phyloP scores from a whole-genome alignment of 2,888 invertebrate genomes.

The Diaperis boleti region DNA sequence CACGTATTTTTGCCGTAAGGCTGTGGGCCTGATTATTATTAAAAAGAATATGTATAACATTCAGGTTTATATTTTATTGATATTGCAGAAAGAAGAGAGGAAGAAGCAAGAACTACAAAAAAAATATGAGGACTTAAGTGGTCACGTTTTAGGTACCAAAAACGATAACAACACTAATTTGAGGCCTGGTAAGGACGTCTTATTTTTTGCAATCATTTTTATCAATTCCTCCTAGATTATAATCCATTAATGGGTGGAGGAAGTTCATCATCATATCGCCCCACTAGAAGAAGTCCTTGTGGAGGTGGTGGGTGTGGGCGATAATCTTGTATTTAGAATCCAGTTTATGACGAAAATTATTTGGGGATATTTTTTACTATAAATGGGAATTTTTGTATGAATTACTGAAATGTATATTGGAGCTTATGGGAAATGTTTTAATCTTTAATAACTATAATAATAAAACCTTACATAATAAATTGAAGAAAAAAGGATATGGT shows the following conservation, averaged over 20 bases:
- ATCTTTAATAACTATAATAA: too few species aligned
- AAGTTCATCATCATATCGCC: conserved; percentile 50
- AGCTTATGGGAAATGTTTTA: too few species aligned
- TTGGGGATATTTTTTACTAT: too few species aligned
- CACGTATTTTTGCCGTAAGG: too few species aligned
- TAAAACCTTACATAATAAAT: too few species aligned
- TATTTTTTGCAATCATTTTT: not conserved
- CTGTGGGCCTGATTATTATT: too few species aligned
- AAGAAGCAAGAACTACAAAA: conserved; percentile 48
- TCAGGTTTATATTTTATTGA: conserved; percentile 1
- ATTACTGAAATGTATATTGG: too few species aligned
- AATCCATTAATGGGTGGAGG: conserved; percentile 53
- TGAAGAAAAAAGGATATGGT: too few species aligned
- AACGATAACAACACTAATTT: conserved; percentile 25
- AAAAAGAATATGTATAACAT: too few species aligned
- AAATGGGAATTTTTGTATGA: too few species aligned
- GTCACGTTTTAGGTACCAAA: conserved; percentile 9
- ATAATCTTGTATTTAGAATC: conserved; percentile 26
- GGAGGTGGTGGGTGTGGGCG: conserved; percentile 53
- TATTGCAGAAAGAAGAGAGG: conserved; percentile 51
- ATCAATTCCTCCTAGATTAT: conserved; percentile 33
- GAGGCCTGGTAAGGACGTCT: conserved; percentile 14
- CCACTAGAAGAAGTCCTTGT: conserved; percentile 51
- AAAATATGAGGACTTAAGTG: conserved; percentile 2
- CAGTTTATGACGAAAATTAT: not conserved